Evolutionary conservation across 2,113 vertebrate genomes (phyloP).

Genomic region (Atlantisia rogersi): DNA sequence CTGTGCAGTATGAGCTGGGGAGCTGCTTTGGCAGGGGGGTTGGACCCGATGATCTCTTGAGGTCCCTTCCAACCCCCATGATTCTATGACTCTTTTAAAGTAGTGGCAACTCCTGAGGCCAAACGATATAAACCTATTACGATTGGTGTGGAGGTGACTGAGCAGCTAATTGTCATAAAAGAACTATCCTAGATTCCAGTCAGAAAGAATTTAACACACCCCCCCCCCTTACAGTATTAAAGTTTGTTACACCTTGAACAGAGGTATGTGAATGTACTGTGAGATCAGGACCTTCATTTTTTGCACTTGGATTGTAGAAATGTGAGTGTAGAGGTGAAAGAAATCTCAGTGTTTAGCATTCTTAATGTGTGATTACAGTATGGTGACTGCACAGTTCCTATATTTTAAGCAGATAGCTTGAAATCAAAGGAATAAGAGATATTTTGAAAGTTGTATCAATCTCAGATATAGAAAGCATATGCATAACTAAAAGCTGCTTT

Average conservation of each 20-base stretch:
- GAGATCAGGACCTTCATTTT: neutral
- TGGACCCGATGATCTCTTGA: too few species aligned
- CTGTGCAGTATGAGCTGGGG: too few species aligned
- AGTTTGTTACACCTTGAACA: neutral
- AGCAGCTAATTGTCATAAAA: neutral
- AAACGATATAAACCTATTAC: neutral
- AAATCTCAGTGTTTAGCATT: neutral
- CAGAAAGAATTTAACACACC: neutral
- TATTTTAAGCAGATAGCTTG: neutral
- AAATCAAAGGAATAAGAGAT: neutral
- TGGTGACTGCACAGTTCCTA: neutral
- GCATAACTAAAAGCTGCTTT: constrained; percentile 1
- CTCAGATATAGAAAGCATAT: neutral
- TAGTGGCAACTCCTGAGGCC: neutral
- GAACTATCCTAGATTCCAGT: neutral
- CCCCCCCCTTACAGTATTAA: neutral
- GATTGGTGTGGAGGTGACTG: neutral
- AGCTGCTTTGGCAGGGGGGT: too few species aligned
- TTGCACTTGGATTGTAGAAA: neutral
- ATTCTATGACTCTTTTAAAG: neutral
- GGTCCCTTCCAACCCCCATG: too few species aligned
- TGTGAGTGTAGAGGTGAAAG: neutral
- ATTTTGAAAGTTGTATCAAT: neutral
- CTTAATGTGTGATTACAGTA: neutral
- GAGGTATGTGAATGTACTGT: neutral